Base-by-base conservation (phyloP, 2,113 vertebrate genomes). In the Mohoua ochrocephala region DNA sequence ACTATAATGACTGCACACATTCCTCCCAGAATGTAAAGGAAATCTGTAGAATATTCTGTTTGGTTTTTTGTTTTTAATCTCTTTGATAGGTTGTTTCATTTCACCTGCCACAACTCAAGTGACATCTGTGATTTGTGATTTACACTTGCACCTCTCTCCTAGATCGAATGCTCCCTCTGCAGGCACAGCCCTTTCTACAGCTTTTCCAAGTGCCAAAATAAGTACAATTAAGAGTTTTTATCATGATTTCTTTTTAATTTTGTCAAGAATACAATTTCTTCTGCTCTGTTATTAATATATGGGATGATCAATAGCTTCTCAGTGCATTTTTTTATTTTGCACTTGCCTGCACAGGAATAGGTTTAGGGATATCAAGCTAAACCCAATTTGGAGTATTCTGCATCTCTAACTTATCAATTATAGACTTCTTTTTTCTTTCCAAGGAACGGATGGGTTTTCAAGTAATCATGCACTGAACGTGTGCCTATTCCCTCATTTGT, bases 111-210 rank as follows among this genome's bases (percentile, higher is more conserved):
- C 45, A 54, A 45, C 56, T 76, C 20, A 42, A 65, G 45, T 23
- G 30, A 54, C 57, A 23, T 52, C 41, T 74, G 50, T 52, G 64
- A 78, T 82, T 41, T 47, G 23, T 49, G 24, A 47, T 54, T 56
- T 44, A 4, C 41, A 13, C 41, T 39, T 59, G 18, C 9, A 20
- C 4, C 13, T 95, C 73, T 96, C 76, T 82, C 54, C 83, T 92
- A 41, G 91, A 94, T 73, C 59, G n/a, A 96, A 96, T 69, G 94
- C 97, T 98, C 97, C 98, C 97, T 95, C 97, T 98, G 87, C 96
- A 98, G 98, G 95, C 93, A 49, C 37, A 80, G 26, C 42, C 61
- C 24, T 61, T 86, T 69, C 91, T 44, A 41, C 69, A 44, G 47
- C 7, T 78, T 73, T 91, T 91, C 30, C 0, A 3, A 53, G 23